A percentile compares a stretch with the other conserved stretches of the same genome.
phyloP scores from a whole-genome alignment of 30 jellyfish, hydroid and myxozoan species.

The Chrysaora quinquecirrha region DNA sequence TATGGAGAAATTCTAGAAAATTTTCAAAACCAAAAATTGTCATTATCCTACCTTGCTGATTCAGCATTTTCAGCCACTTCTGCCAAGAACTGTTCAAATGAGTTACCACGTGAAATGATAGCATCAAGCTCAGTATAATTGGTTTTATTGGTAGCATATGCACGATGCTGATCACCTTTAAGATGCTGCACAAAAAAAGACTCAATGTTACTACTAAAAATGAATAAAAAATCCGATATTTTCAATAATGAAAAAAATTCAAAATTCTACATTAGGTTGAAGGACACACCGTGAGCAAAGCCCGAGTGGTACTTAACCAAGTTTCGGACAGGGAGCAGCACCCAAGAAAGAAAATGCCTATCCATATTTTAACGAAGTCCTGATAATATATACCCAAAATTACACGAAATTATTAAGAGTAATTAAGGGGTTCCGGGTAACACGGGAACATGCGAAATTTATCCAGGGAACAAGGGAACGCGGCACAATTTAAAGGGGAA shows the following conservation, averaged over 20 bases:
- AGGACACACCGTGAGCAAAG: neutral
- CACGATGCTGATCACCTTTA: conserved; percentile 68
- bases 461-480: too few relatives aligned
- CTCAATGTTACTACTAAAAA: neutral
- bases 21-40: neutral
- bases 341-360: too few relatives aligned
- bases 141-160: conserved; percentile 51
- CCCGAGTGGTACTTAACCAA: neutral
- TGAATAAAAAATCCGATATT: neutral
- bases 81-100: conserved; percentile 48
- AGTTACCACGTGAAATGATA: conserved; percentile 20
- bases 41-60: neutral
- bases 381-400: too few relatives aligned
- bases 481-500: too few relatives aligned
- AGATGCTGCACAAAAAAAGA: conserved; percentile 34
- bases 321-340: too few relatives aligned
- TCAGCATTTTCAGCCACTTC: neutral
- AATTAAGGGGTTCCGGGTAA: too few relatives aligned
- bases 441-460: too few relatives aligned
- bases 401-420: too few relatives aligned
- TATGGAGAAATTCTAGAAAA: neutral
- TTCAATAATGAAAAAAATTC: neutral
- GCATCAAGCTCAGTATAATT: conserved; percentile 57
- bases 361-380: too few relatives aligned
- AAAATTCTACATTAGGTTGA: neutral